Conservation (phyloP, 2,113 vertebrate species). For the Scophthalmus maximus region DNA sequence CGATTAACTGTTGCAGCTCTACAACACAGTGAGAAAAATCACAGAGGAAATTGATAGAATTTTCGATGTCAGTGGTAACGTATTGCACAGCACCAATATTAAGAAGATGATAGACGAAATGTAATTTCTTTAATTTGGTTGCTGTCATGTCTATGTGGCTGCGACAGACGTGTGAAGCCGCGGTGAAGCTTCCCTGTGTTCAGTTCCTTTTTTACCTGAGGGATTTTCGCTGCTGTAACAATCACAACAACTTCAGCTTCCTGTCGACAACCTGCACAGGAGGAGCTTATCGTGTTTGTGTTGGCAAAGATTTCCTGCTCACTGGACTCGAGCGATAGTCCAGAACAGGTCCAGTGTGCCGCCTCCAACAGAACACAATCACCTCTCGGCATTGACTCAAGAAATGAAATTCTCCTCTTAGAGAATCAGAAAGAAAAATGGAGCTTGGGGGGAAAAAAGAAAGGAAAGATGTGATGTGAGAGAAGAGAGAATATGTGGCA, state of each 20-base stretch:
- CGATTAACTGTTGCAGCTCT: no score
- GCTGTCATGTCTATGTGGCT: conserved; percentile 42
- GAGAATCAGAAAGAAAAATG: conserved; percentile 38
- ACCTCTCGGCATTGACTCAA: conserved; percentile 38
- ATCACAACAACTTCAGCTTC: conserved; percentile 68
- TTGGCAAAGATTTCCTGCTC: conserved; percentile 63
- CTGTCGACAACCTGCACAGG: conserved; percentile 63
- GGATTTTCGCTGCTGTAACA: conserved; percentile 62
- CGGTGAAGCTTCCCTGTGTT: conserved; percentile 42
- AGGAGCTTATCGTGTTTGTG: conserved; percentile 72
- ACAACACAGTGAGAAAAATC: no score
- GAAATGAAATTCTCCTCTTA: conserved; percentile 49
- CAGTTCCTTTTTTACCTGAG: conserved; percentile 64
- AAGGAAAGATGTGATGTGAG: conserved; percentile 9
- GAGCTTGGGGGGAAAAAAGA: conserved; percentile 26
- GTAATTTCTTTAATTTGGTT: conserved; percentile 22
- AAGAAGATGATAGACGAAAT: no score
- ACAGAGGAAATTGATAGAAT: no score
- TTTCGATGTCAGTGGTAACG: no score
- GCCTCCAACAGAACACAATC: conserved; percentile 54
- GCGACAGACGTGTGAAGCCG: conserved; percentile 39
- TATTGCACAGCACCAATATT: neutral
- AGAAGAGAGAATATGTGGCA: conserved; percentile 16
- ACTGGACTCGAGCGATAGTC: conserved; percentile 58
- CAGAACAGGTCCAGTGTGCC: conserved; percentile 49